A percentile compares a stretch with the other conserved stretches of the same genome.
These are phyloP conservation scores for Hemiprocne comata DNA, from an alignment of 2,113 vertebrate species.

Conservation along the genomic window DNA sequence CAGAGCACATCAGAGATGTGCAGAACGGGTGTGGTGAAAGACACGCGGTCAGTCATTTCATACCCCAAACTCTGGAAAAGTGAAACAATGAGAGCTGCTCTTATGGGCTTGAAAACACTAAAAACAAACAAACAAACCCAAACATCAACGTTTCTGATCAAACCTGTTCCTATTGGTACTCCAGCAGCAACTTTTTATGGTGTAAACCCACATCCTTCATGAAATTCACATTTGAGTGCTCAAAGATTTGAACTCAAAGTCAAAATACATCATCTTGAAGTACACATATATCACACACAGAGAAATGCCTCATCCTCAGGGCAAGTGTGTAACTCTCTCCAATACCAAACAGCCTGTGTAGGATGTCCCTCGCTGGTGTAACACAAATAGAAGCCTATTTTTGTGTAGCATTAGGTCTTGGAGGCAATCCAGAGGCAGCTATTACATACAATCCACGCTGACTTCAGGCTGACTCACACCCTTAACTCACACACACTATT, in stretches of 20 bases:
- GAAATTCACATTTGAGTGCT: background rate
- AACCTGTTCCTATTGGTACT: background rate
- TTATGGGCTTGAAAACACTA: background rate
- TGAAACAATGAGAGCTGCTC: background rate
- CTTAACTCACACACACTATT: slow-evolving; percentile 9
- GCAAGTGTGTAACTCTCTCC: rapidly evolving
- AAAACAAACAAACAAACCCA: background rate
- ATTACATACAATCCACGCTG: background rate
- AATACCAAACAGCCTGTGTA: background rate
- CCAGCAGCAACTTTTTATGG: background rate
- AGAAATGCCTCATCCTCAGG: background rate
- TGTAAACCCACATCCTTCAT: background rate
- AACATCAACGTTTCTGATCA: background rate
- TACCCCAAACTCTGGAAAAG: too few relatives aligned
- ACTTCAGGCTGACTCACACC: slow-evolving; percentile 54
- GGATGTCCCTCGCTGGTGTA: background rate
- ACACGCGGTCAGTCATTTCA: rapidly evolving
- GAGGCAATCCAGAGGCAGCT: slow-evolving; percentile 28
- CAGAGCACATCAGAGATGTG: background rate
- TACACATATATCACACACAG: rapidly evolving
- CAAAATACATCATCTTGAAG: background rate
- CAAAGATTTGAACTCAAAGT: background rate
- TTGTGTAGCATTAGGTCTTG: background rate
- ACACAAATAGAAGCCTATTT: slow-evolving; percentile 3
- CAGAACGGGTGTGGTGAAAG: background rate